Conservation (phyloP, 2,113 vertebrate species). For the Rhinolophus sinicus region DNA sequence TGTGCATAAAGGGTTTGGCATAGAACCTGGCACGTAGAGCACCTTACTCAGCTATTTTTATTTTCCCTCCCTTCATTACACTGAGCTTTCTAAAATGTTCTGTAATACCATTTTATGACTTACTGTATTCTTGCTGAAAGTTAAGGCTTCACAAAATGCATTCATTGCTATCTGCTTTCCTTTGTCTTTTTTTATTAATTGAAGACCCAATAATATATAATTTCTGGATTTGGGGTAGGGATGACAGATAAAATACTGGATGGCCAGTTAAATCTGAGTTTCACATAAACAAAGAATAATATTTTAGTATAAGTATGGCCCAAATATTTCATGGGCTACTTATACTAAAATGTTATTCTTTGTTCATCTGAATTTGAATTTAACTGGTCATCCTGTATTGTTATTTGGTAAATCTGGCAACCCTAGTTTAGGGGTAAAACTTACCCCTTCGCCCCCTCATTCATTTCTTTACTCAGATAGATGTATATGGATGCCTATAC, state of each 20-base stretch:
- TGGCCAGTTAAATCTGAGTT: conserved; percentile 52
- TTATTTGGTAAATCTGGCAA: conserved; percentile 23
- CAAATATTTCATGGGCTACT: not conserved
- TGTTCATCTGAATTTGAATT: conserved; percentile 21
- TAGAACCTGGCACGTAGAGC: not conserved
- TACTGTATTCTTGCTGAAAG: conserved; percentile 46
- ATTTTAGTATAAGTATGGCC: not conserved
- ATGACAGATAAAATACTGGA: not conserved
- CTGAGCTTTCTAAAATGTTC: not conserved
- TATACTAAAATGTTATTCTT: not conserved
- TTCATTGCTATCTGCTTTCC: not conserved
- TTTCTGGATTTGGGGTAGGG: not conserved
- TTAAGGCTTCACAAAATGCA: not conserved
- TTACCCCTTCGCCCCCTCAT: not conserved
- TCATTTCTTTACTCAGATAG: not conserved
- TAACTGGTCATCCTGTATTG: not conserved
- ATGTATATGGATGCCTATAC: not conserved
- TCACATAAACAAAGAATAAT: not conserved
- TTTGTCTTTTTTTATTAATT: not conserved
- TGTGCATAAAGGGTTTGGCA: not conserved
- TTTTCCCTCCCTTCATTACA: not conserved
- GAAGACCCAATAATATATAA: not conserved
- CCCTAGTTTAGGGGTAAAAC: not conserved
- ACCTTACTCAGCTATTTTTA: not conserved
- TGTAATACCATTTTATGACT: not conserved